A percentile compares a stretch with the other conserved stretches of the same genome.
phyloP scores from a whole-genome alignment of 2,113 vertebrate genomes.

The Melanerpes formicivorus region DNA sequence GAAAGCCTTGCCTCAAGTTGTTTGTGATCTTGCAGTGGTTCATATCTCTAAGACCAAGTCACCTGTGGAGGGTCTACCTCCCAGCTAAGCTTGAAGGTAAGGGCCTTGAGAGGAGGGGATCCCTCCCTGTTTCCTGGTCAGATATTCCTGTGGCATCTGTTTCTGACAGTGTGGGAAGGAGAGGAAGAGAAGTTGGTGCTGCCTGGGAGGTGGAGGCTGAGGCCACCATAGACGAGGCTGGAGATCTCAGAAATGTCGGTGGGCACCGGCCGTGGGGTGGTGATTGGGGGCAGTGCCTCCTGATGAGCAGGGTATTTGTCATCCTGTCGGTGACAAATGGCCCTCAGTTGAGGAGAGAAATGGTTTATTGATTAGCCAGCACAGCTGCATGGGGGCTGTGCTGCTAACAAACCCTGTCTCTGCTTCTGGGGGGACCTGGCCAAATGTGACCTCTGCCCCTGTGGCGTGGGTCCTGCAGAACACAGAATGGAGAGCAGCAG shows the following conservation, averaged over 20 bases:
- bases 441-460: neutral
- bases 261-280: rapidly evolving
- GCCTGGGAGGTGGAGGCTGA: neutral
- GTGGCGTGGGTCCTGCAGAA: neutral
- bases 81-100: neutral
- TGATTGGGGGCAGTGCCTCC: neutral
- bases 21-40: rapidly evolving
- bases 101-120: neutral
- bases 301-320: neutral
- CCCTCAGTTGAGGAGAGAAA: neutral
- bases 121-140: neutral
- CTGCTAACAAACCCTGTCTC: rapidly evolving
- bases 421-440: neutral
- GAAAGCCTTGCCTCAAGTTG: neutral
- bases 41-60: neutral
- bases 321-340: neutral
- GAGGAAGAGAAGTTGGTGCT: neutral
- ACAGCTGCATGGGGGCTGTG: neutral
- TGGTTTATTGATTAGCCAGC: constrained; percentile 43
- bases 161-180: neutral
- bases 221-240: rapidly evolving
- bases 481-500: neutral
- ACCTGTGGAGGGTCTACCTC: neutral
- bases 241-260: neutral
- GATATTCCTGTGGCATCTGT: neutral